A percentile compares a stretch with the other conserved stretches of the same genome.
Conservation (phyloP, 1,140 invertebrate genomes). For the Dufourea novaeangliae region DNA sequence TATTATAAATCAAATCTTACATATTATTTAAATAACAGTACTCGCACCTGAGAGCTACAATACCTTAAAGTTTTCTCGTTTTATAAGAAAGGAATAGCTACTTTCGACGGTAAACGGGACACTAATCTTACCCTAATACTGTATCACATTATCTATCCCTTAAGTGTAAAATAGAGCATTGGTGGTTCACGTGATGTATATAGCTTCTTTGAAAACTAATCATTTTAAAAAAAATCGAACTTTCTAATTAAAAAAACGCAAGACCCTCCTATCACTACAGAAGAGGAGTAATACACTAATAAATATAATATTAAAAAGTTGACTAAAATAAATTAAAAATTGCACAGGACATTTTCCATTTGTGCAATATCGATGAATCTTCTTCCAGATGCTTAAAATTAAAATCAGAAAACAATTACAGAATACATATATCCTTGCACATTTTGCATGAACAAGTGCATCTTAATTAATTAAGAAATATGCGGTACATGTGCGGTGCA, state of each 20-base stretch:
- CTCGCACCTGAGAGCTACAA: conserved; percentile 76
- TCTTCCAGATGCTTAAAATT: background rate
- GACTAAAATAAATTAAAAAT: conserved; percentile 1
- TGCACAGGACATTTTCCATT: background rate
- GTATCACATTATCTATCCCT: conserved; percentile 25
- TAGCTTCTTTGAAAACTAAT: background rate
- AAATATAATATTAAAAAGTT: background rate
- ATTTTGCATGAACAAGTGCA: too few relatives aligned
- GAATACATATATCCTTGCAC: background rate
- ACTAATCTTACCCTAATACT: conserved; percentile 23
- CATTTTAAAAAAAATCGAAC: background rate
- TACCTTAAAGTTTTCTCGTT: conserved; percentile 38
- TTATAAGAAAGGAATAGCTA: conserved; percentile 21
- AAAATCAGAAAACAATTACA: background rate
- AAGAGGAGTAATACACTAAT: too few relatives aligned
- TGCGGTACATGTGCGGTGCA: too few relatives aligned
- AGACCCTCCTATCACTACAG: too few relatives aligned
- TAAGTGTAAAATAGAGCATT: background rate
- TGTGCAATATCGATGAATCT: background rate
- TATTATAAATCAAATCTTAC: conserved; percentile 80
- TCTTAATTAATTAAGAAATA: too few relatives aligned
- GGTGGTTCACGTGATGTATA: too few relatives aligned
- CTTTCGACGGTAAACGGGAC: background rate
- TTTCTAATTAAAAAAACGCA: too few relatives aligned
- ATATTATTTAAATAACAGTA: conserved; percentile 75